Evolutionary conservation across 2,113 vertebrate species (phyloP).

Genomic region (Hypanus sabinus): DNA sequence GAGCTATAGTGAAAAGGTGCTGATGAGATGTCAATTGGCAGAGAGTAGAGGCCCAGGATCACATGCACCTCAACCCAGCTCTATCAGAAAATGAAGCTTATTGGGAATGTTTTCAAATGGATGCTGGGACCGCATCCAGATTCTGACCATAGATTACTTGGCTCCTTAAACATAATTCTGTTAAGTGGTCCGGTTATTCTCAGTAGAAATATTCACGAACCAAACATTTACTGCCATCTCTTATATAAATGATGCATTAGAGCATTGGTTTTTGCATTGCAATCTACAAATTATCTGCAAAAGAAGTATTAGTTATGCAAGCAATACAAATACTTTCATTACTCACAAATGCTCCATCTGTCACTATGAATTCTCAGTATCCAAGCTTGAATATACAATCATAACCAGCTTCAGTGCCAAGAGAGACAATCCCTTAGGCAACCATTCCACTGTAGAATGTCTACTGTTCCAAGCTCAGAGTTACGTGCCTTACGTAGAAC

Average conservation of each 20-base stretch:
- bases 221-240: background rate
- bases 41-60: background rate
- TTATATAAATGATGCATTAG: background rate
- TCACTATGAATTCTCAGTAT: background rate
- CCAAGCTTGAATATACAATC: constrained; percentile 18
- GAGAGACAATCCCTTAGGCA: background rate
- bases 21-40: background rate
- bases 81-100: background rate
- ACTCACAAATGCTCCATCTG: constrained; percentile 17
- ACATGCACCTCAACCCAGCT: background rate
- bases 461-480: background rate
- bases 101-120: background rate
- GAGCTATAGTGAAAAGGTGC: background rate
- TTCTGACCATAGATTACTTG: background rate
- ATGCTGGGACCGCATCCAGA: constrained; percentile 4
- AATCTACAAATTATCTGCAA: background rate
- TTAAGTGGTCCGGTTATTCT: background rate
- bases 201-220: background rate
- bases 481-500: background rate
- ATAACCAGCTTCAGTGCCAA: constrained; percentile 12
- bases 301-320: background rate
- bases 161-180: background rate
- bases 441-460: background rate
- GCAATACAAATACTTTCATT: background rate
- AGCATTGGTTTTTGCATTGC: background rate